These are phyloP conservation scores for Bilobella aurantiaca DNA, from an alignment of 1,140 invertebrate species.

Conservation along the genomic window DNA sequence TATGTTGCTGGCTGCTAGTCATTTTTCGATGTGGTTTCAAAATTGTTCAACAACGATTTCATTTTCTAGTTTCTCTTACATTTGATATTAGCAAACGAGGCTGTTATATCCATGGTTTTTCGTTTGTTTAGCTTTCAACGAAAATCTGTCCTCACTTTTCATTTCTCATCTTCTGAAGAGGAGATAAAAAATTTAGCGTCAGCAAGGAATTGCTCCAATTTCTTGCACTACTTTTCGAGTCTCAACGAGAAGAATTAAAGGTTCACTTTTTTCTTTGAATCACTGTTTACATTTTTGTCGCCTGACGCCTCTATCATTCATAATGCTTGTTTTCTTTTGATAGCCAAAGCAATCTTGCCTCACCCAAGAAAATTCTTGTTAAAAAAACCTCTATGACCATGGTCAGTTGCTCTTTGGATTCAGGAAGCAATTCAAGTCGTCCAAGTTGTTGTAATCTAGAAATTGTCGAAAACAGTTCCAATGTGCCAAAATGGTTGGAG, in stretches of 20 bases:
- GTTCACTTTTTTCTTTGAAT: too few relatives aligned
- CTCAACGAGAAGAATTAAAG: not conserved
- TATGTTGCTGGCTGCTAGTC: slow-evolving; percentile 67
- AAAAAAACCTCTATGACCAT: not conserved
- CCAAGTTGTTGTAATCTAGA: not conserved
- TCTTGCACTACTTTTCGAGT: not conserved
- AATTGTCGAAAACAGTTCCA: too few relatives aligned
- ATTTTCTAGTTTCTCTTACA: too few relatives aligned
- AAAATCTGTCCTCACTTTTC: not conserved
- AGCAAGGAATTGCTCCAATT: not conserved
- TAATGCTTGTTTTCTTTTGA: too few relatives aligned
- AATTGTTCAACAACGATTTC: too few relatives aligned
- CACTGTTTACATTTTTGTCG: too few relatives aligned
- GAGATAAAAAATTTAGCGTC: not conserved
- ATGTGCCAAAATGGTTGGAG: too few relatives aligned
- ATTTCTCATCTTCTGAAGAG: not conserved
- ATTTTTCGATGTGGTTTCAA: too few relatives aligned
- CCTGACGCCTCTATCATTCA: too few relatives aligned
- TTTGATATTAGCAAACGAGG: not conserved
- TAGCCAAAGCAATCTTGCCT: too few relatives aligned
- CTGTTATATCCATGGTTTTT: not conserved
- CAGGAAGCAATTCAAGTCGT: not conserved
- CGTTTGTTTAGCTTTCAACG: too few relatives aligned
- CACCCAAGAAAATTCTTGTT: not conserved
- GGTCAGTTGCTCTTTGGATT: not conserved